Base-by-base conservation (phyloP, 2,888 invertebrate species). In the Atethmia centrago region DNA sequence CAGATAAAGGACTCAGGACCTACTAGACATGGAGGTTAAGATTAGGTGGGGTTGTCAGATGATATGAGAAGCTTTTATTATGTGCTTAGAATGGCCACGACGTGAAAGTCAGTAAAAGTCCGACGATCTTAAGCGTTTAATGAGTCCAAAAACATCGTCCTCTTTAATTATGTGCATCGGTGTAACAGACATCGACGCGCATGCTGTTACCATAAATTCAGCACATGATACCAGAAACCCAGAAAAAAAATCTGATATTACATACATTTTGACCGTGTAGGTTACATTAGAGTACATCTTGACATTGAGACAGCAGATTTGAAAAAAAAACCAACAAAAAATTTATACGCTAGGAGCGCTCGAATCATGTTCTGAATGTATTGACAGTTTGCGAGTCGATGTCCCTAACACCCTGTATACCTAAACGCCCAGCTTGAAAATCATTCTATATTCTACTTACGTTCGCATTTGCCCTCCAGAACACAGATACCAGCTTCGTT, bases 401-500 rank as follows among this genome's bases (percentile, higher is more conserved):
- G 21, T 21, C 21, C 49, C 3, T 9, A 21, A 49, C 21, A 21
- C 21, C 19, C 16, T 19, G 47, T 47, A 19, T 9, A 21, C 21
- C 2, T 49, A 49, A 49, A n/a, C 2, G 21, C n/a, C 21, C 10
- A 21, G 49, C 10, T n/a, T 49, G n/a, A n/a, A n/a, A 49, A 9
- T n/a, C n/a, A 53, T 53, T 10, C n/a, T n/a, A n/a, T n/a, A 25
- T 14, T 53, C 25, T 53, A 65, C 47, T 75, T 66, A 79, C 80
- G 12, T 45, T 73, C 47, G 59, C 82, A 82, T 40, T 79, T 25
- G 8, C 75, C 73, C 31, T 83, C 68, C 0, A 62, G 62, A 5
- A 82, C 84, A 45, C 83, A 83, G 0, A 64, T 40, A 2, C 74
- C 83, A 40, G 74, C 53, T 31, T 47, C 0, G 12, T 66, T 56